Evolutionary conservation across 2,888 invertebrate species (phyloP), one percentile per base, ranked within the genome.

Genomic region (Melinaea marsaeus): DNA sequence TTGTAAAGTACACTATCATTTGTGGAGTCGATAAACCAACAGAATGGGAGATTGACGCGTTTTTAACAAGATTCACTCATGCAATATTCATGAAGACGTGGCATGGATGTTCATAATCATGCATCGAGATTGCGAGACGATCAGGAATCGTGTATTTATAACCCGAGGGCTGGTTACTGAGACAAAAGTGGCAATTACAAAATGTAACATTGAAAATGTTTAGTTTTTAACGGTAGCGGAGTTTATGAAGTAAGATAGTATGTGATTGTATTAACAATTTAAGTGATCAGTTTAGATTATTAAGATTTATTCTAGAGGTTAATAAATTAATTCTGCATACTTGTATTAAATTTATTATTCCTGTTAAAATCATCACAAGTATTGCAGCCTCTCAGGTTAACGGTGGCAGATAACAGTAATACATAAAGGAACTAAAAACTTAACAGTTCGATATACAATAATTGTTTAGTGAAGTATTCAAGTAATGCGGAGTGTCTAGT

Each of bases 21-120:
- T 80, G 75, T 77, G 69, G 67, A 70, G 77, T 66, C 80, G 80
- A 84, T 85, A 85, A 82, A 86, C 83, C 82, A 84, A 86, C 83
- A 85, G 75, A 75, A 78, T 75, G 71, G 76, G 78, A 80, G 85
- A 84, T 83, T 83, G 86, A 84, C 83, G 88, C 80, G 81, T 84
- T 84, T 86, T 88, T 88, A 89, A 88, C 88, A 85, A 88, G 89
- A 76, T 78, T 58, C 69, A 64, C 64, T 83, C 83, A 86, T 88
- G 83, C 68, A 84, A 82, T 84, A 86, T 89, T 78, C 88, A 89
- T 86, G 79, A 71, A 55, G 46, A 7, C 60, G 42, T 3, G 51
- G 74, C 74, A 76, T 83, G 85, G 86, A 85, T 84, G 83, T 78
- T 71, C 78, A 80, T 83, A 85, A 87, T 86, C 86, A 87, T 82